Conservation (phyloP, 2,113 vertebrate species). For the Arizona elegans region DNA sequence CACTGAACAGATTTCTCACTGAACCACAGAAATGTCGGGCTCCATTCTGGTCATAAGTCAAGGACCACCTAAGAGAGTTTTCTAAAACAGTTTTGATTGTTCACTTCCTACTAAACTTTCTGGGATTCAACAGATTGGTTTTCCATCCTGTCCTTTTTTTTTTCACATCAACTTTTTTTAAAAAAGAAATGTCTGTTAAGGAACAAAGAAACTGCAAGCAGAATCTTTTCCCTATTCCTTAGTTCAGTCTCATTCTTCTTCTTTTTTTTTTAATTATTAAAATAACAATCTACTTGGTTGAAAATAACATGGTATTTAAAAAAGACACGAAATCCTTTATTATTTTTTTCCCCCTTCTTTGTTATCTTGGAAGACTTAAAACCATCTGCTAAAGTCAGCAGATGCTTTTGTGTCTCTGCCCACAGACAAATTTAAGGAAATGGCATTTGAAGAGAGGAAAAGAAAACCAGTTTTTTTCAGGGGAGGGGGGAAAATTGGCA, state of each 20-base stretch:
- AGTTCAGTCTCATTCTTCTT: conserved; percentile 6
- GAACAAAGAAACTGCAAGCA: conserved; percentile 1
- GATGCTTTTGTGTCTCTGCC: conserved; percentile 12
- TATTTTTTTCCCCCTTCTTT: conserved; percentile 4
- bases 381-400: background rate
- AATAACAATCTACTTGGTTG: conserved; percentile 22
- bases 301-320: conserved; percentile 5
- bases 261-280: background rate
- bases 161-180: background rate
- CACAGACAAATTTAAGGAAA: conserved; percentile 10
- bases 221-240: background rate
- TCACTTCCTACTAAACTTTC: background rate
- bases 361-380: background rate
- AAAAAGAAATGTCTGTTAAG: background rate
- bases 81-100: background rate
- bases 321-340: too few relatives aligned
- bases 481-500: background rate
- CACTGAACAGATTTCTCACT: too few relatives aligned
- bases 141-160: conserved; percentile 15
- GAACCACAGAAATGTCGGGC: too few relatives aligned
- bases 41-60: too few relatives aligned
- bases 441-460: background rate
- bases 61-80: background rate
- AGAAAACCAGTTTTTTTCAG: background rate
- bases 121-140: conserved; percentile 9